A percentile compares a stretch with the other conserved stretches of the same genome.
These are phyloP conservation scores for Paracyclopina nana DNA, from an alignment of 1,140 invertebrate species.

Conservation along the genomic window DNA sequence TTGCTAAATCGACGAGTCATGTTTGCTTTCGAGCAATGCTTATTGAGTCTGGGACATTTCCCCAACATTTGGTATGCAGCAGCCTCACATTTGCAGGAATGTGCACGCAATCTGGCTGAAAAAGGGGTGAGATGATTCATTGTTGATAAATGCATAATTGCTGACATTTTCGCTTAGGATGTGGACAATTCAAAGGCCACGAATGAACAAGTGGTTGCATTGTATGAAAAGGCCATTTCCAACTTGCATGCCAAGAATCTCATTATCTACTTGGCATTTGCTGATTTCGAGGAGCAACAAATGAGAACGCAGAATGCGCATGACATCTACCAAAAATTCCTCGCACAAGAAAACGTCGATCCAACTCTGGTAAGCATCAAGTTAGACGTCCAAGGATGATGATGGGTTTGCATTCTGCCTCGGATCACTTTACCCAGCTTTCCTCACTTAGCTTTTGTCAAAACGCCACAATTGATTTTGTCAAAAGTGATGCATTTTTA, in stretches of 20 bases:
- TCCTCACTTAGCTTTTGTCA: too few relatives aligned
- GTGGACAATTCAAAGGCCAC: constrained; percentile 73
- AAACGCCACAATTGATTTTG: too few relatives aligned
- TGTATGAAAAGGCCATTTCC: constrained; percentile 74
- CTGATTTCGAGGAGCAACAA: constrained; percentile 93
- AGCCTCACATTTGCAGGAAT: constrained; percentile 81
- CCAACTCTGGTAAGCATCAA: constrained; percentile 58
- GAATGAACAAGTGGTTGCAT: constrained; percentile 74
- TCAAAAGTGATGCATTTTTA: too few relatives aligned
- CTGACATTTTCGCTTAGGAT: constrained; percentile 38
- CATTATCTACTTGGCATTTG: constrained; percentile 89
- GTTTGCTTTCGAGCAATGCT: constrained; percentile 95
- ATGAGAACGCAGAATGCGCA: constrained; percentile 94
- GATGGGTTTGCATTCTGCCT: too few relatives aligned
- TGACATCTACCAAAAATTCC: constrained; percentile 77
- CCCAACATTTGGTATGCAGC: constrained; percentile 98
- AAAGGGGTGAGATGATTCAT: constrained; percentile 48
- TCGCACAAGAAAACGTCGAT: constrained; percentile 72
- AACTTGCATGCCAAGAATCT: constrained; percentile 69
- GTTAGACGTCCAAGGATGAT: constrained; percentile 11
- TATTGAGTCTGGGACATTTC: constrained; percentile 88
- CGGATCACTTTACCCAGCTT: too few relatives aligned
- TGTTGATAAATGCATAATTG: neutral
- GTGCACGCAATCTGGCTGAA: constrained; percentile 71
- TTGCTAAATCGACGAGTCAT: constrained; percentile 80